These are phyloP conservation scores for Marasmarcha lunaedactyla DNA, from an alignment of 2,888 invertebrate species.

Conservation along the genomic window DNA sequence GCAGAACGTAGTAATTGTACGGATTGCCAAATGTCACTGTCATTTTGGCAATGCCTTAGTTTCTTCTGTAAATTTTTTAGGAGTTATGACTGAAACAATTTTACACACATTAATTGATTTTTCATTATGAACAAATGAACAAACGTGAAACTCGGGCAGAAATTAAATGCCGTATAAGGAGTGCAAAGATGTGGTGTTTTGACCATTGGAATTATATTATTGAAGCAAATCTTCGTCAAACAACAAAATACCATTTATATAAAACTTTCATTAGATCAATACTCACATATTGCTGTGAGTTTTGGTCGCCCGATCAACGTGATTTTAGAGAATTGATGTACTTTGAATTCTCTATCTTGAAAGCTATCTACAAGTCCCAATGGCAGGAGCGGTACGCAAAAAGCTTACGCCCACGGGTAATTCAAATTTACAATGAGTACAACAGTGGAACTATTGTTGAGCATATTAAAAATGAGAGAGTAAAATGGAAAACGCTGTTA, in stretches of 20 bases:
- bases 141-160: slow-evolving; percentile 16
- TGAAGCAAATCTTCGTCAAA: slow-evolving; percentile 22
- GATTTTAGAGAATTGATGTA: slow-evolving; percentile 22
- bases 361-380: slow-evolving; percentile 34
- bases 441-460: slow-evolving; percentile 22
- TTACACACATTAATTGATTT: too few species aligned
- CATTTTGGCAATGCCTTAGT: too few species aligned
- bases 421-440: slow-evolving; percentile 23
- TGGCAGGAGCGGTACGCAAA: slow-evolving; percentile 27
- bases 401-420: slow-evolving; percentile 22
- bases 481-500: slow-evolving; percentile 27
- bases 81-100: too few species aligned
- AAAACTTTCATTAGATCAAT: slow-evolving; percentile 35
- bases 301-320: slow-evolving; percentile 27
- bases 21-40: too few species aligned
- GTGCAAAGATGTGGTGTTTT: slow-evolving; percentile 33
- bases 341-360: slow-evolving; percentile 28
- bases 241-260: slow-evolving; percentile 30
- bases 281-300: slow-evolving; percentile 38
- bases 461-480: slow-evolving; percentile 26
- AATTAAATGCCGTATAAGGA: slow-evolving; percentile 28
- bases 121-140: neutral
- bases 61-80: too few species aligned
- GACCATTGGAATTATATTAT: slow-evolving; percentile 24
- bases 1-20: too few species aligned